These are phyloP conservation scores for Fopius arisanus DNA, from an alignment of 1,140 invertebrate species.

Conservation along the genomic window DNA sequence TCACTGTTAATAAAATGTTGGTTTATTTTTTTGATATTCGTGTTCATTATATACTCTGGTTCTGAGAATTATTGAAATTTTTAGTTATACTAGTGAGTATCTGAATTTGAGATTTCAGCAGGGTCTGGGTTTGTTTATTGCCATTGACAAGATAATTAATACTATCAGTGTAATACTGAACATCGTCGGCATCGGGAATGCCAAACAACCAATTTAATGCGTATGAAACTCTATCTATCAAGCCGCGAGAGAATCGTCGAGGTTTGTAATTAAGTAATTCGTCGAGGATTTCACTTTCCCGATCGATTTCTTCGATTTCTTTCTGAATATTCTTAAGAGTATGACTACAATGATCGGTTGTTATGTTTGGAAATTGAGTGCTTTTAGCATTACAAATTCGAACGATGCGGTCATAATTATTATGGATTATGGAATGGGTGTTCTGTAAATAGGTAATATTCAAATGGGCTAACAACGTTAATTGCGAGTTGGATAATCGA, in stretches of 20 bases:
- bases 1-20: background rate
- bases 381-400: background rate
- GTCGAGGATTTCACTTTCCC: slow-evolving; percentile 27
- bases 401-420: background rate
- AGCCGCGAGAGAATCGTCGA: slow-evolving; percentile 31
- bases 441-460: slow-evolving; percentile 32
- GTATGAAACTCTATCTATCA: slow-evolving; percentile 43
- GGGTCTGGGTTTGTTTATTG: slow-evolving; percentile 34
- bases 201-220: slow-evolving; percentile 52
- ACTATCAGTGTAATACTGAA: slow-evolving; percentile 40
- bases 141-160: slow-evolving; percentile 36
- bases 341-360: slow-evolving; percentile 17
- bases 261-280: slow-evolving; percentile 31
- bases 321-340: background rate
- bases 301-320: slow-evolving; percentile 29
- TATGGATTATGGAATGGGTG: too few species aligned
- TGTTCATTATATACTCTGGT: slow-evolving; percentile 32
- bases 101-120: slow-evolving; percentile 36
- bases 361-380: background rate
- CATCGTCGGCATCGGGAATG: slow-evolving; percentile 42
- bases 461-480: slow-evolving; percentile 35
- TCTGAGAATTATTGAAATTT: slow-evolving; percentile 34
- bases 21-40: slow-evolving; percentile 37
- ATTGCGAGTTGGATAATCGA: slow-evolving; percentile 23
- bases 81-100: slow-evolving; percentile 33